These are phyloP conservation scores for Paralichthys olivaceus DNA, from an alignment of 2,113 vertebrate genomes.

Conservation along the genomic window DNA sequence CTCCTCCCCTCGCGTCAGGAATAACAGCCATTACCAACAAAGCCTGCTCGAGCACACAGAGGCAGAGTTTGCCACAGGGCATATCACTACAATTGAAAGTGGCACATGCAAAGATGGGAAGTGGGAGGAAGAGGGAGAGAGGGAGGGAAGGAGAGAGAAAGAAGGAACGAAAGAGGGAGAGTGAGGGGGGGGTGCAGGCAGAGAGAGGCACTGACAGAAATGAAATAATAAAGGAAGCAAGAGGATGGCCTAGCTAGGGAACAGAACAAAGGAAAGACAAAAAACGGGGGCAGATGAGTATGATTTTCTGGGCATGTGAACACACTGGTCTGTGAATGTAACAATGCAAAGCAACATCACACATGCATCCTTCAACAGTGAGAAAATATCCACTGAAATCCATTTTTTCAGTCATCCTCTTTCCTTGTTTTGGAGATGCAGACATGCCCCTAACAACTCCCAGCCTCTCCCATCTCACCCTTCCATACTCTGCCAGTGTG, in stretches of 20 bases:
- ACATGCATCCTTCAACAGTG: slow-evolving; percentile 47
- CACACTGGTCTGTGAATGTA: slow-evolving; percentile 45
- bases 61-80: slow-evolving; percentile 80
- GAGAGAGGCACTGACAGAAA: slow-evolving; percentile 68
- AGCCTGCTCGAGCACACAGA: slow-evolving; percentile 80
- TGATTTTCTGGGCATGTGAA: slow-evolving; percentile 60
- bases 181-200: slow-evolving; percentile 44
- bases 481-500: neutral
- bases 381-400: slow-evolving; percentile 54
- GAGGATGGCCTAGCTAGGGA: slow-evolving; percentile 58
- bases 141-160: slow-evolving; percentile 28
- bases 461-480: neutral
- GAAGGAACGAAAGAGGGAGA: slow-evolving; percentile 24
- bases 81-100: slow-evolving; percentile 85
- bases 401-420: slow-evolving; percentile 30
- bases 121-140: slow-evolving; percentile 60
- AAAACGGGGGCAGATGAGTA: slow-evolving; percentile 54
- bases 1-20: slow-evolving; percentile 78
- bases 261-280: slow-evolving; percentile 67
- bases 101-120: slow-evolving; percentile 85
- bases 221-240: slow-evolving; percentile 73
- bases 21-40: slow-evolving; percentile 82
- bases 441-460: slow-evolving; percentile 54
- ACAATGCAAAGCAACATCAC: slow-evolving; percentile 48
- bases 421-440: slow-evolving; percentile 52